Base-by-base conservation (phyloP, 2,113 vertebrate genomes). In the Chamaetylas fuelleborni region DNA sequence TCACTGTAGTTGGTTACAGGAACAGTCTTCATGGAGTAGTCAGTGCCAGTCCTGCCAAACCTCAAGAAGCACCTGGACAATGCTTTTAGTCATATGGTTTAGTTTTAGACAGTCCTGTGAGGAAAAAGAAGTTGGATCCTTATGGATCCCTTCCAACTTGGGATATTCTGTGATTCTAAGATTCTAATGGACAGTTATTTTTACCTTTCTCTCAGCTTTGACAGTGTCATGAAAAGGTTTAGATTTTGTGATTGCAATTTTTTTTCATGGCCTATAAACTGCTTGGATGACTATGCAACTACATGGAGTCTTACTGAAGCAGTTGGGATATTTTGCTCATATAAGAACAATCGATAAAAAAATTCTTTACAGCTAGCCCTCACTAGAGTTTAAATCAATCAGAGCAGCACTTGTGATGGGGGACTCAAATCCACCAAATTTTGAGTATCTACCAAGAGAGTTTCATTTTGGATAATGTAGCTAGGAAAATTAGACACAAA, bases 1-100 rank as follows among this genome's bases (percentile, higher is more conserved):
- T 53, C 24, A 48, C 14, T 8, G 2, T 14, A 10, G 1, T 2
- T 5, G 2, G 2, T 64, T 57, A 62, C 58, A 16, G 15, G 7
- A 54, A n/a, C 5, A 72, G 34, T 12, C 5, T 42, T 2, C 19
- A 8, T 11, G 16, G 8, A 7, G 19, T 3, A 8, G 12, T 42
- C 24, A 26, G 4, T 13, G 18, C 17, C 7, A 69, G n/a, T 7
- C 17, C 17, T 65, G 5, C 5, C 29, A 17, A 29, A 54, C 20
- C 40, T 78, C 4, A 3, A 67, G 64, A 25, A 50, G 5, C 3
- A 2, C 12, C 11, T 69, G 19, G 29, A 47, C 3, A 7, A n/a
- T 2, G 1, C 2, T 51, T 42, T 69, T n/a, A 56, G 36, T 56
- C 9, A 31, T 11, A 47, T 18, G 8, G 1, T 54, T 76, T 69